Conservation (phyloP, 2,888 invertebrate species). For the Ochropleura leucogaster region DNA sequence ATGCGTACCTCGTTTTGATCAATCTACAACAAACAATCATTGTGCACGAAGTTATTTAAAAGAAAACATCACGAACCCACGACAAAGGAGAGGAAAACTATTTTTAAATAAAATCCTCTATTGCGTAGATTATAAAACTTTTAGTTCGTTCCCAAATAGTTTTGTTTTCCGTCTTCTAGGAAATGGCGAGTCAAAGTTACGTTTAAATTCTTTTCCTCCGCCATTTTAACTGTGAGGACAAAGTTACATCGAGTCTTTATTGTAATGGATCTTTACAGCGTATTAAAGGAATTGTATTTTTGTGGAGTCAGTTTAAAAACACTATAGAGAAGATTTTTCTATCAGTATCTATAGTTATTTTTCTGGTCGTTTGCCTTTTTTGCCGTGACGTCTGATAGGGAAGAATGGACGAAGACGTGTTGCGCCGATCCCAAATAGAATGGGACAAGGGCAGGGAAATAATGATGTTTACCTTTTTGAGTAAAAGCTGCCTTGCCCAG, state of each 20-base stretch:
- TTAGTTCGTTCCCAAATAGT: slow-evolving; percentile 49
- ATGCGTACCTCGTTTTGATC: not conserved
- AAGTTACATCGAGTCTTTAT: slow-evolving; percentile 46
- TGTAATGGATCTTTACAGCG: slow-evolving; percentile 43
- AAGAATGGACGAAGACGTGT: too few species aligned
- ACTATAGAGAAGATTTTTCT: not conserved
- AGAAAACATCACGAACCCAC: slow-evolving; percentile 17
- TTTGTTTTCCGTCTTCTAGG: slow-evolving; percentile 55
- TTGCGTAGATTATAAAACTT: slow-evolving; percentile 58
- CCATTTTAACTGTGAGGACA: slow-evolving; percentile 33
- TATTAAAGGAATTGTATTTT: slow-evolving; percentile 35
- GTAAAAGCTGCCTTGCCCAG: not conserved
- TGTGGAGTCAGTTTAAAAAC: slow-evolving; percentile 12
- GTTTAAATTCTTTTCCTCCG: slow-evolving; percentile 46
- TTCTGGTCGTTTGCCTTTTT: not conserved
- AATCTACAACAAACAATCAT: slow-evolving; percentile 7
- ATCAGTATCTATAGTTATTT: not conserved
- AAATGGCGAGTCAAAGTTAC: slow-evolving; percentile 54
- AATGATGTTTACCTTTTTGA: too few species aligned
- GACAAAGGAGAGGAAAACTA: slow-evolving; percentile 32
- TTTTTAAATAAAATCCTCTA: slow-evolving; percentile 58
- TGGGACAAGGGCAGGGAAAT: too few species aligned
- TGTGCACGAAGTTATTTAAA: slow-evolving; percentile 10
- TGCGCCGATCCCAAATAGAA: too few species aligned
- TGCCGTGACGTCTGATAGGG: too few species aligned